These are phyloP conservation scores for Tenthredo livida DNA, from an alignment of 2,888 invertebrate species.

Conservation along the genomic window DNA sequence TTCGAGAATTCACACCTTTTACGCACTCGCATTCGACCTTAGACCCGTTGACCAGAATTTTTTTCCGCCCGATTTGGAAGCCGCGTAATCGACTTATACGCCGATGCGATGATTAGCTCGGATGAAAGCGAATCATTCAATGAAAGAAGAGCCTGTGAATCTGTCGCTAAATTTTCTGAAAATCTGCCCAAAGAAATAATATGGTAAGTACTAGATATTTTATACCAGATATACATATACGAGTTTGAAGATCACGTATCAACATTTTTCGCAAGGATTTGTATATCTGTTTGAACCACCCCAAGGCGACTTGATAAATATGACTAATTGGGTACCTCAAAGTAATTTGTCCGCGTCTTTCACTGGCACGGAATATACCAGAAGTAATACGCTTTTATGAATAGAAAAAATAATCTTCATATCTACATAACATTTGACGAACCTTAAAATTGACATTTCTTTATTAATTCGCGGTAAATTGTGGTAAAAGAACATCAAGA, in stretches of 20 bases:
- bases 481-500: neutral
- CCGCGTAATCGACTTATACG: neutral
- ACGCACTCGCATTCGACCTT: neutral
- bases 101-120: neutral
- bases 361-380: neutral
- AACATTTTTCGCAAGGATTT: too few species aligned
- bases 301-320: conserved; percentile 22
- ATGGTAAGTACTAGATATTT: too few species aligned
- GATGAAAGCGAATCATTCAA: neutral
- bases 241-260: too few species aligned
- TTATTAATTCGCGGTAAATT: neutral
- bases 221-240: too few species aligned
- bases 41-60: conserved; percentile 13
- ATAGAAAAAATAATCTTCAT: neutral
- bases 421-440: neutral
- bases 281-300: too few species aligned
- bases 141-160: too few species aligned
- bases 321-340: neutral
- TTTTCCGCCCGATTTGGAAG: neutral
- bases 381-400: neutral
- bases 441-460: neutral
- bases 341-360: neutral
- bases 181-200: too few species aligned
- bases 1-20: neutral
- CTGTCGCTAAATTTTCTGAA: too few species aligned